Evolutionary conservation across 2,797 vertebrate genomes (phyloP).

Genomic region (Dicrostonyx torquatus): DNA sequence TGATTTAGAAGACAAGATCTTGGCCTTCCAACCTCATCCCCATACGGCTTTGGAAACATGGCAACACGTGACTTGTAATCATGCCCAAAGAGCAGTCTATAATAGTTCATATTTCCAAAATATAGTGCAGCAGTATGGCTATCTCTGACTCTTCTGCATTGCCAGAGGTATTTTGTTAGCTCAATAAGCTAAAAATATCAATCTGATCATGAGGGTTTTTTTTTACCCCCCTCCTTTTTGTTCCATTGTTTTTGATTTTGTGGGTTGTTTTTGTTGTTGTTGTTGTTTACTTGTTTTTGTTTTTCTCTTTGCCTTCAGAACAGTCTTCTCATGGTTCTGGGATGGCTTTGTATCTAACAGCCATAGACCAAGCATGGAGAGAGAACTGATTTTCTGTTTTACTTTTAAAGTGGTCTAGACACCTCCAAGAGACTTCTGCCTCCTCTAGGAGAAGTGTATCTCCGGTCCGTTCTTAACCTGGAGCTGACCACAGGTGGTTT

Average conservation of each 20-base stretch:
- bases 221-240: neutral
- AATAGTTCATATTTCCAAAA: neutral
- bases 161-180: no score
- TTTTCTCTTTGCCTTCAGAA: neutral
- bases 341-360: neutral
- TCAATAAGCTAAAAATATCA: neutral
- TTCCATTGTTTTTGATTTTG: neutral
- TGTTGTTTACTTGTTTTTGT: neutral
- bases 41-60: neutral
- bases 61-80: neutral
- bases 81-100: neutral
- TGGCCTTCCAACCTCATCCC: neutral
- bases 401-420: neutral
- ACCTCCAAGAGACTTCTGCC: neutral
- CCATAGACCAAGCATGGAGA: neutral
- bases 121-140: neutral
- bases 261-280: neutral
- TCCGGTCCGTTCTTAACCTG: neutral
- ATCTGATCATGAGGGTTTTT: neutral
- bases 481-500: neutral
- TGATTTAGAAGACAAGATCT: neutral
- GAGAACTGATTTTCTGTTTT: neutral
- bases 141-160: neutral
- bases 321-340: neutral
- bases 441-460: neutral